These are phyloP conservation scores for Dromaius novaehollandiae DNA, from an alignment of 2,113 vertebrate species.

Conservation along the genomic window DNA sequence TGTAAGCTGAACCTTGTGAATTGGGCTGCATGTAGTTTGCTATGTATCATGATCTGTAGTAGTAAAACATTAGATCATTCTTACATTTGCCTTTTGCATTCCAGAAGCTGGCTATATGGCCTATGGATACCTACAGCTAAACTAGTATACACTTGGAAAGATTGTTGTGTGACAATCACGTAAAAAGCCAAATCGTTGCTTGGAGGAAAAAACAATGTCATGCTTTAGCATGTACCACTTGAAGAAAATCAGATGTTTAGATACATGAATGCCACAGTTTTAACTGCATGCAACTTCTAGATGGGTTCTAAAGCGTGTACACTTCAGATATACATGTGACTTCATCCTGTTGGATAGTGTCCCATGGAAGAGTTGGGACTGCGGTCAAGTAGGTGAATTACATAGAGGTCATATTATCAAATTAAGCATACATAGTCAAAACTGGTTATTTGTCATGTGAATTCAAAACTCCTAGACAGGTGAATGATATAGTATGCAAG, in stretches of 20 bases:
- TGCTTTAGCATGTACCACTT: neutral
- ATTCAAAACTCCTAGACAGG: neutral
- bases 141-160: neutral
- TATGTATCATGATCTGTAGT: neutral
- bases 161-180: neutral
- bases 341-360: neutral
- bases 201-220: neutral
- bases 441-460: neutral
- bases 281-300: neutral
- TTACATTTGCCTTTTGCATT: neutral
- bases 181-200: neutral
- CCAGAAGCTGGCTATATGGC: neutral
- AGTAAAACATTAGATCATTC: neutral
- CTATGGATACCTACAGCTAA: neutral
- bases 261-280: neutral
- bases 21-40: neutral
- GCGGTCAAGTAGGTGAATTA: neutral
- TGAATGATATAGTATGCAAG: neutral
- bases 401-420: neutral
- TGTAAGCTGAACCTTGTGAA: neutral
- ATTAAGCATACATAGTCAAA: neutral
- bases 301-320: neutral
- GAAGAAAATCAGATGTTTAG: neutral
- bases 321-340: neutral
- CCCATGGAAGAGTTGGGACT: neutral